Percentiles rank a stretch among this genome's conserved stretches.
phyloP scores from a whole-genome alignment of 2,888 invertebrate genomes.

The Bursaphelenchus okinawaensis region DNA sequence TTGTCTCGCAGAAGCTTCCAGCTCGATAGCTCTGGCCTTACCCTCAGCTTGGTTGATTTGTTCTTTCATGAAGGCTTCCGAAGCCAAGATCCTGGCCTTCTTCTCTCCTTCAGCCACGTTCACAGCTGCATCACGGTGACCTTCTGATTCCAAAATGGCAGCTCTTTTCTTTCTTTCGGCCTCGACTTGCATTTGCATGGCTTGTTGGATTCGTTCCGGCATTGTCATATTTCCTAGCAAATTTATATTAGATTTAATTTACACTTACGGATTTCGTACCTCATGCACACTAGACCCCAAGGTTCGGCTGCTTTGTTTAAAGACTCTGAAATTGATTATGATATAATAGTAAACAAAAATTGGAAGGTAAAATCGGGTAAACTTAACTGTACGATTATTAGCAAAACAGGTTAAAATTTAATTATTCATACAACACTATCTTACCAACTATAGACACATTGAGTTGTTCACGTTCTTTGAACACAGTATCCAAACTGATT shows the following conservation, averaged over 20 bases:
- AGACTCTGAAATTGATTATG: slow-evolving; percentile 64
- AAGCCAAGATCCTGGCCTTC: slow-evolving; percentile 75
- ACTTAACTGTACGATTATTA: no score
- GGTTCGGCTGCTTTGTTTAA: slow-evolving; percentile 96
- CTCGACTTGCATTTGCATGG: slow-evolving; percentile 99
- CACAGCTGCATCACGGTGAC: slow-evolving; percentile 69
- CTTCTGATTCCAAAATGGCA: slow-evolving; percentile 89
- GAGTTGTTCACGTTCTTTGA: slow-evolving; percentile 83
- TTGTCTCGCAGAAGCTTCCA: slow-evolving; percentile 71
- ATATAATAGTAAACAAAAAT: background rate
- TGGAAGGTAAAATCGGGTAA: no score
- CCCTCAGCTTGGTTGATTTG: slow-evolving; percentile 58
- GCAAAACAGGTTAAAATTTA: no score
- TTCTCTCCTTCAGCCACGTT: slow-evolving; percentile 90
- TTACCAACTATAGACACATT: slow-evolving; percentile 80
- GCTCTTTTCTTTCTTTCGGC: slow-evolving; percentile 94
- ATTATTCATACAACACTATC: no score
- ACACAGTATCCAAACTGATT: slow-evolving; percentile 91
- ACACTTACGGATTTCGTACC: slow-evolving; percentile 73
- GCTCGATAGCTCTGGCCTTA: slow-evolving; percentile 81
- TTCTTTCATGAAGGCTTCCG: slow-evolving; percentile 89
- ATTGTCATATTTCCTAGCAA: slow-evolving; percentile 76
- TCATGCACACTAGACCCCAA: slow-evolving; percentile 92
- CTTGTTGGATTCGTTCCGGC: slow-evolving; percentile 85
- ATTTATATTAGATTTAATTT: background rate